Percentiles rank a stretch among this genome's conserved stretches.
These are phyloP conservation scores for Apis dorsata DNA, from an alignment of 1,140 invertebrate genomes.

Conservation along the genomic window DNA sequence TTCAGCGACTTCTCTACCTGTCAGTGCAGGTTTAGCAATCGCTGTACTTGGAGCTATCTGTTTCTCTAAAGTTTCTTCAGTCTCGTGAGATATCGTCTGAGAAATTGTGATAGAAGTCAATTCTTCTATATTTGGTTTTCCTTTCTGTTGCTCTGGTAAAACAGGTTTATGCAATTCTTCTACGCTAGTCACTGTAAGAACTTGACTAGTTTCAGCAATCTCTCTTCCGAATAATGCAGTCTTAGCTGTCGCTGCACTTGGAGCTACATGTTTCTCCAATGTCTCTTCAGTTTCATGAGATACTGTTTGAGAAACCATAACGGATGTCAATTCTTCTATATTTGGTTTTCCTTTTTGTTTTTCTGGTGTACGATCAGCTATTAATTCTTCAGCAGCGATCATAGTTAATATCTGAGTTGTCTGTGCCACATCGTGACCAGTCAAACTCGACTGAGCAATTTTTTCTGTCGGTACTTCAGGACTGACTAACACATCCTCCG, in stretches of 20 bases:
- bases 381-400: slow-evolving; percentile 58
- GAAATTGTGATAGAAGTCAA: slow-evolving; percentile 62
- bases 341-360: slow-evolving; percentile 62
- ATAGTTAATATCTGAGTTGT: slow-evolving; percentile 67
- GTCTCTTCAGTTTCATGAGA: slow-evolving; percentile 65
- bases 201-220: slow-evolving; percentile 70
- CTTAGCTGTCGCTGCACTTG: slow-evolving; percentile 57
- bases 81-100: slow-evolving; percentile 56
- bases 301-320: slow-evolving; percentile 64
- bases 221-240: slow-evolving; percentile 67
- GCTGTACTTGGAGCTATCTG: slow-evolving; percentile 46
- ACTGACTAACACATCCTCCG: slow-evolving; percentile 56
- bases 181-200: slow-evolving; percentile 57
- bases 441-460: slow-evolving; percentile 62
- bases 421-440: slow-evolving; percentile 70
- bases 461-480: slow-evolving; percentile 52
- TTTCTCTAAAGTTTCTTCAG: slow-evolving; percentile 51
- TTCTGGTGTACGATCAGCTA: slow-evolving; percentile 55
- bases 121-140: slow-evolving; percentile 58
- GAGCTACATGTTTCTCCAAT: slow-evolving; percentile 48
- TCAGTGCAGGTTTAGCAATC: slow-evolving; percentile 59
- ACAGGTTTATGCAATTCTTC: slow-evolving; percentile 56
- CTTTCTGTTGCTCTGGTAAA: slow-evolving; percentile 57
- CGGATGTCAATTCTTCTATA: slow-evolving; percentile 68
- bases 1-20: slow-evolving; percentile 68